Evolutionary conservation across 2,797 vertebrate genomes (phyloP), one percentile per base, ranked within the genome.

Genomic region (Chloroceryle inda): DNA sequence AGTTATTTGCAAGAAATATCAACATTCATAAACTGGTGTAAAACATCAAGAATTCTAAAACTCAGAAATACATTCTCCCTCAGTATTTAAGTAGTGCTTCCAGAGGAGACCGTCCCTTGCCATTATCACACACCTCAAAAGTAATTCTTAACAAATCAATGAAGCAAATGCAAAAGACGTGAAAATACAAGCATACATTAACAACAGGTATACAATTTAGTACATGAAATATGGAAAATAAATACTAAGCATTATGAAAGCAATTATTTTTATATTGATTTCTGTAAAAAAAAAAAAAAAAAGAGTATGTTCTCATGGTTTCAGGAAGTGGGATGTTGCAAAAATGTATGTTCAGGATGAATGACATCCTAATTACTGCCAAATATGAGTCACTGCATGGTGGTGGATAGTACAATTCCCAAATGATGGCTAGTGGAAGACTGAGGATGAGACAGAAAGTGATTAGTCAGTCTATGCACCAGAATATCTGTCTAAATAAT

Each of bases 401-500:
- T 89, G 53, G 64, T 38, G 62, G 44, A 69, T 56, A 73, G 55
- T 53, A 68, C 63, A 83, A 20, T 85, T 92, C 94, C 59, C 89
- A 68, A 64, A 85, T 80, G 87, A 92, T 37, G 83, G 78, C 63
- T 87, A 44, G 37, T 44, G 27, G 61, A 92, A 94, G 56, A 92
- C 31, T 47, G 75, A 53, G 66, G 72, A 91, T 31, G 37, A 95
- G 68, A 85, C 55, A 89, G 66, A 85, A 82, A 94, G 80, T 49
- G 81, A 91, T 94, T 40, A 93, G 88, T 91, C 84, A 79, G 86
- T 75, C 94, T 77, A 74, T 80, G 84, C 94, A 96, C 88, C 92
- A 95, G 93, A 95, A 67, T 88, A 94, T 85, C 90, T 95, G 86
- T 96, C 90, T 91, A 96, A 95, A 92, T 87, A 94, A 97, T 92